Conservation (phyloP, 2,113 vertebrate species). For the Riparia riparia region DNA sequence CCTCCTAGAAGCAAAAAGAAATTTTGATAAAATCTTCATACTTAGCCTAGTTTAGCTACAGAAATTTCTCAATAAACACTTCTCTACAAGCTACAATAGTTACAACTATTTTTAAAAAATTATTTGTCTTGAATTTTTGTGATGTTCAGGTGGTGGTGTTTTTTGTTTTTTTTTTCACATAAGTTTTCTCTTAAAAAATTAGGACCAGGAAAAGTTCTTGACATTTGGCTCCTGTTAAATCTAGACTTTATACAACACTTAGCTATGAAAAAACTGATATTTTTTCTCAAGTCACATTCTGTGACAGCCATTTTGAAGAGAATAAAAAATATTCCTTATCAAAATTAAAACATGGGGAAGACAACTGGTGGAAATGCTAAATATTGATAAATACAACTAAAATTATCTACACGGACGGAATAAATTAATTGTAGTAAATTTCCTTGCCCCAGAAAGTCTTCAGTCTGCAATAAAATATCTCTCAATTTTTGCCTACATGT, state of each 20-base stretch:
- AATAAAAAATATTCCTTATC: background rate
- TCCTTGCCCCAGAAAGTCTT: background rate
- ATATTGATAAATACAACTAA: background rate
- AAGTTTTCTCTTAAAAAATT: background rate
- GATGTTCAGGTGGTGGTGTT: background rate
- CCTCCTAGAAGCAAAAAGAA: background rate
- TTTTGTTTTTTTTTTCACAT: background rate
- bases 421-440: background rate
- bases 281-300: background rate
- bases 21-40: background rate
- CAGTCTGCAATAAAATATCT: background rate
- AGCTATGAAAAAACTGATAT: background rate
- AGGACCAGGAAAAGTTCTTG: background rate
- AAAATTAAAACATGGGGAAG: background rate
- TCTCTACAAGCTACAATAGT: background rate
- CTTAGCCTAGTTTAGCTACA: background rate
- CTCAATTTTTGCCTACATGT: background rate
- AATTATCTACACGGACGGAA: background rate
- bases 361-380: background rate
- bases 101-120: background rate
- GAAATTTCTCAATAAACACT: background rate
- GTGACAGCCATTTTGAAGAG: background rate
- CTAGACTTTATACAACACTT: background rate
- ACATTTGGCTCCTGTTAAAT: background rate
- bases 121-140: background rate